Base-by-base conservation (phyloP, 2,888 invertebrate species). In the Dasypogon diadema region DNA sequence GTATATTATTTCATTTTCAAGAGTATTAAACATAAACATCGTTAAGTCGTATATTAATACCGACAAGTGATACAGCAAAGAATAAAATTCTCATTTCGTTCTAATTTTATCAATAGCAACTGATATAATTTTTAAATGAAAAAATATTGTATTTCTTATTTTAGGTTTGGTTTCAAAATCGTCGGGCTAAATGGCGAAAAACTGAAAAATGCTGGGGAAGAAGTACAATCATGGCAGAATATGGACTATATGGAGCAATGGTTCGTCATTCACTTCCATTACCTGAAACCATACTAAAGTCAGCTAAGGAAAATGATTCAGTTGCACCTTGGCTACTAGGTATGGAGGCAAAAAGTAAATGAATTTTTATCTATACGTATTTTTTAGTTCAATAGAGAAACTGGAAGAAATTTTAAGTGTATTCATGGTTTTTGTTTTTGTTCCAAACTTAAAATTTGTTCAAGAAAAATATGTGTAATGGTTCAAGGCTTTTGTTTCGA, bases 141-240 rank as follows among this genome's bases (percentile, higher is more conserved):
- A n/a, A n/a, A n/a, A n/a, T n/a, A n/a, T n/a, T 22, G 5, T 55
- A 14, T 63, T 18, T 48, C 24, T 78, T 80, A 78, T 89, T 88
- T 1, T 89, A 99, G 99, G 99, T 99, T 74, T 99, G 99, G 99
- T 99, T 86, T 82, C 86, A 86, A 89, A 99, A 99, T 87, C 91
- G 99, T 24, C 90, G 99, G 55, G 99, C 99, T 82, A 99, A 99
- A 86, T 99, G 99, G 99, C 92, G 99, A 78, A 99, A 99, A 87
- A 99, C 99, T 74, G 99, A 99, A 88, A 99, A 99, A 86, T 98
- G 98, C 81, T 99, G 99, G 99, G 99, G 99, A 60, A 91, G 97
- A 82, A 97, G 97, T 84, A 99, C 99, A 81, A 99, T 99, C 84
- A 99, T 99, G 99, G 99, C 99, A 80, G 99, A 99, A 87, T 99